These are phyloP conservation scores for Hirtodrosophila histrioides DNA, from an alignment of 2,888 invertebrate species.

Conservation along the genomic window DNA sequence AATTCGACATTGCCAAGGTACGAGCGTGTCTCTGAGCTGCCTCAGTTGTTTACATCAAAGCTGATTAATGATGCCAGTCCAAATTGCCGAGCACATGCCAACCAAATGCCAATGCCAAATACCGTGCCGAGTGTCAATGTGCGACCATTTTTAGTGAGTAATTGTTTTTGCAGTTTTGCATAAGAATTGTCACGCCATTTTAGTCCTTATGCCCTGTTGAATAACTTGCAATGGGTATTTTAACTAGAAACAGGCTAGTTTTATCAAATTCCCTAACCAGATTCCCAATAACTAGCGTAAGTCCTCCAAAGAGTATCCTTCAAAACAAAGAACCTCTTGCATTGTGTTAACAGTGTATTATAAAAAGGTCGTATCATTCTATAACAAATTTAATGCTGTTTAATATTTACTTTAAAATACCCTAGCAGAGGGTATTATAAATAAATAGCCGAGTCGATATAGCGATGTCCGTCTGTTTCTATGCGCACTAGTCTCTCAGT, in stretches of 20 bases:
- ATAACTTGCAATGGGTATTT: background rate
- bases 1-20: slow-evolving; percentile 23
- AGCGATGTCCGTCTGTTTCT: no score
- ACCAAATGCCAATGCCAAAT: slow-evolving; percentile 14
- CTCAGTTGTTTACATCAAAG: slow-evolving; percentile 19
- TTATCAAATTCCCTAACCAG: no score
- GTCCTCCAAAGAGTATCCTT: no score
- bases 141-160: slow-evolving; percentile 28
- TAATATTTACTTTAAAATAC: no score
- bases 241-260: background rate
- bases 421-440: no score
- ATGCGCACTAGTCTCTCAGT: no score
- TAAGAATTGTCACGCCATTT: slow-evolving; percentile 6
- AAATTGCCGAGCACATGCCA: slow-evolving; percentile 3
- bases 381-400: no score
- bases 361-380: no score
- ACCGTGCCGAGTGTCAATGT: slow-evolving; percentile 14
- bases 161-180: slow-evolving; percentile 27
- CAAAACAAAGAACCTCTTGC: no score
- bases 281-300: no score
- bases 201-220: background rate
- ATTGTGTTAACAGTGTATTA: no score
- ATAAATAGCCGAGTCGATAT: no score
- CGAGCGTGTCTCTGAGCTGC: background rate
- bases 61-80: slow-evolving; percentile 40